Evolutionary conservation across 2,888 invertebrate genomes (phyloP).

Genomic region (Imbricaverruca yamaguchii): DNA sequence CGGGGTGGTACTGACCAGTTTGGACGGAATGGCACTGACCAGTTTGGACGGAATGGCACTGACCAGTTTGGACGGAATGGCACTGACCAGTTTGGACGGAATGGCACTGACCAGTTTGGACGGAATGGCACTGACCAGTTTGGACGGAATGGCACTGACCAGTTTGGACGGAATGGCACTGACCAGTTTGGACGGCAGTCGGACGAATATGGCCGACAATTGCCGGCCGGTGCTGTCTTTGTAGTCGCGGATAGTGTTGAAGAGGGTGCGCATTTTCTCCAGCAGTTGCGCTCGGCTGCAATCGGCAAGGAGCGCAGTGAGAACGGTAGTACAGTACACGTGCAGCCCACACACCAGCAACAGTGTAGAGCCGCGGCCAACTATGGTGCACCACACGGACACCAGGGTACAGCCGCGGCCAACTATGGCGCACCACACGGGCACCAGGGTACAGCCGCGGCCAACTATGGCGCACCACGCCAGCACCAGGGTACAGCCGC

Average conservation of each 20-base stretch:
- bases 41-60: too few species aligned
- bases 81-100: too few species aligned
- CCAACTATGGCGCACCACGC: background rate
- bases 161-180: conserved; percentile 35
- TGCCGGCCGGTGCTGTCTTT: conserved; percentile 79
- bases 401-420: background rate
- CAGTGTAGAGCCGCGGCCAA: background rate
- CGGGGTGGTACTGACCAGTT: too few species aligned
- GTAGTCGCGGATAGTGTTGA: conserved; percentile 63
- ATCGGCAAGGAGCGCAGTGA: background rate
- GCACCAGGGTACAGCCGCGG: background rate
- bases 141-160: conserved; percentile 43
- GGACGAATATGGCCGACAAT: conserved; percentile 88
- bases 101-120: too few species aligned
- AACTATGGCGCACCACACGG: background rate
- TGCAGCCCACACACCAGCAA: background rate
- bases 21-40: too few species aligned
- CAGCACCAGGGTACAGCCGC: background rate
- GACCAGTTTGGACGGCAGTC: conserved; percentile 70
- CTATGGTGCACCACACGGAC: background rate
- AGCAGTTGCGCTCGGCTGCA: conserved; percentile 27
- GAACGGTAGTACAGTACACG: background rate
- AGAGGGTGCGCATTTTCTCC: conserved; percentile 32
- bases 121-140: too few species aligned
- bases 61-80: too few species aligned